Evolutionary conservation across 2,113 vertebrate genomes (phyloP), one percentile per base, ranked within the genome.

Genomic region (Cromileptes altivelis): DNA sequence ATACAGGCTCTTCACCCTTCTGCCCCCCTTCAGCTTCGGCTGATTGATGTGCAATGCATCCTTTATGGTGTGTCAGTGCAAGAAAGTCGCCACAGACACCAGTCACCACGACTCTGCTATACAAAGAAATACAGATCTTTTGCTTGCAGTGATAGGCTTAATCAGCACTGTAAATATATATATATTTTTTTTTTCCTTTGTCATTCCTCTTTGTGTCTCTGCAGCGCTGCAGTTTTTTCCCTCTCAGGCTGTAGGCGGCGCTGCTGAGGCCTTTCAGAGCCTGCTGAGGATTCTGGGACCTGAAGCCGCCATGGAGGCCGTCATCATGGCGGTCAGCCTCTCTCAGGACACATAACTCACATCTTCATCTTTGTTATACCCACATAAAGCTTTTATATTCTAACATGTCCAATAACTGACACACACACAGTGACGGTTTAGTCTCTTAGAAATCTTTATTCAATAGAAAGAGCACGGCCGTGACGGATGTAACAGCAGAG

Each of bases 381-480:
- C 1, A 2, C 21, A 17, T 8, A 1, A 17, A 57, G 6, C 23
- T 33, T n/a, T 50, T 49, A 11, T 52, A 52, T 18, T 21, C 3
- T 12, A 13, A 53, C 18, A 18, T 14, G 68, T 60, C n/a, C 1
- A 30, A 23, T 17, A 18, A 57, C 61, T 15, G 6, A 14, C 45
- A 21, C 52, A 45, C 15, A 50, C 27, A 55, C 42, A 3, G 30
- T 1, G 0, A 4, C 0, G 19, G 47, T 78, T 80, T 80, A 77
- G 82, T 92, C 81, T 85, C 75, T 89, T 93, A 93, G 82, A 94
- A 92, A 93, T 93, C 79, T 97, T 97, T 95, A 97, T 95, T 96
- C 89, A 92, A 94, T 96, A 97, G 94, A 96, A 97, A 97, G 94
- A 96, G 93, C 94, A 89, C 89, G 91, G 56, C 86, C 76, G 81